Evolutionary conservation across 1,140 invertebrate species (phyloP).

Genomic region (Ostrea edulis): DNA sequence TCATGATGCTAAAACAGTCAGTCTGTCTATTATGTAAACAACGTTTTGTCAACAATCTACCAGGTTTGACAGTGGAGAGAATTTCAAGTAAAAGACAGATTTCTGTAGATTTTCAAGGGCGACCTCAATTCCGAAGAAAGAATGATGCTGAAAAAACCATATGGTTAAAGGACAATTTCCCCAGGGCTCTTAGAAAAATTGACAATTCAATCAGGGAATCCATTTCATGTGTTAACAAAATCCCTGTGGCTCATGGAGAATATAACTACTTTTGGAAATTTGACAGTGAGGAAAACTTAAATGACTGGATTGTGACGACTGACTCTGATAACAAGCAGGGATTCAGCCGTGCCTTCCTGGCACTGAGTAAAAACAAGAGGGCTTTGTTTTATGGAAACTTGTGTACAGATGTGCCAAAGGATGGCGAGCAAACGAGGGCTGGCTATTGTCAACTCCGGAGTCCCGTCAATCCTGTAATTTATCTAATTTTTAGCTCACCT

Average conservation of each 20-base stretch:
- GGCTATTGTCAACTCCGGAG: conserved; percentile 90
- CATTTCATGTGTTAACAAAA: neutral
- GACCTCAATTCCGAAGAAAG: conserved; percentile 4
- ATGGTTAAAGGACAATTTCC: neutral
- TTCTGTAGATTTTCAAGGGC: conserved; percentile 16
- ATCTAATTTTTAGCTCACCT: too few relatives aligned
- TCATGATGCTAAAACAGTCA: neutral
- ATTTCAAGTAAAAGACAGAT: neutral
- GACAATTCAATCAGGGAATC: neutral
- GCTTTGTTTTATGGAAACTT: conserved; percentile 89
- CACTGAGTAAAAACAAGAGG: conserved; percentile 84
- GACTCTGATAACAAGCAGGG: conserved; percentile 92
- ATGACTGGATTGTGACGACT: conserved; percentile 87
- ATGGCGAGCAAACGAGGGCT: conserved; percentile 86
- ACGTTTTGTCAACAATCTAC: neutral
- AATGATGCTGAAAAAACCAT: neutral
- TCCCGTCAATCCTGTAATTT: conserved; percentile 82
- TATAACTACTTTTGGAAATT: conserved; percentile 77
- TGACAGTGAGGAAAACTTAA: conserved; percentile 81
- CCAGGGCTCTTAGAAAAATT: neutral
- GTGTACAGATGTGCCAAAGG: conserved; percentile 86
- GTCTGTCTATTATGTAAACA: neutral
- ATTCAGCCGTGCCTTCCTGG: conserved; percentile 84
- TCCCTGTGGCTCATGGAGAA: conserved; percentile 70
- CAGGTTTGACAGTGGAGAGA: neutral